These are phyloP conservation scores for Plagodis pulveraria DNA, from an alignment of 2,888 invertebrate genomes.

Conservation along the genomic window DNA sequence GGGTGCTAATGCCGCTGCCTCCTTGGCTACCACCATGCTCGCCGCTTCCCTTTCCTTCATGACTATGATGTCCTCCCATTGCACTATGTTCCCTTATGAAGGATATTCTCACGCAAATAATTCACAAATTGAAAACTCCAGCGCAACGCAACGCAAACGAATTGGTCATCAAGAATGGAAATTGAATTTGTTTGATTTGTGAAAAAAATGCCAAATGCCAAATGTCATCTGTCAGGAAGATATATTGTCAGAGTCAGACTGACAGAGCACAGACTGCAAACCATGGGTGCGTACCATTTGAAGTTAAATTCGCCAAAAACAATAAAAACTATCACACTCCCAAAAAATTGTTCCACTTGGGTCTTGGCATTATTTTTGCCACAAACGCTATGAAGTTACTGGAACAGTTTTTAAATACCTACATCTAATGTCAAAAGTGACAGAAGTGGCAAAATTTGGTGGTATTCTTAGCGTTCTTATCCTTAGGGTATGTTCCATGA, in stretches of 20 bases:
- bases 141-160: constrained; percentile 20
- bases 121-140: constrained; percentile 28
- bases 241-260: not conserved
- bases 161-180: constrained; percentile 3
- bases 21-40: constrained; percentile 52
- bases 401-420: too few relatives aligned
- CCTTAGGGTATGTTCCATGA: too few relatives aligned
- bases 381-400: too few relatives aligned
- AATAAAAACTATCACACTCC: too few relatives aligned
- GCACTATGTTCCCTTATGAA: constrained; percentile 5
- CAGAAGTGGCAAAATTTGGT: too few relatives aligned
- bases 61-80: constrained; percentile 76
- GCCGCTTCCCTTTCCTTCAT: constrained; percentile 55
- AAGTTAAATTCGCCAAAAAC: too few relatives aligned
- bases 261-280: too few relatives aligned
- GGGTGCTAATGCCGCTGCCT: constrained; percentile 70
- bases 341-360: too few relatives aligned
- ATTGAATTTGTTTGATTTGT: not conserved
- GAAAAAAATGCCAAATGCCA: not conserved
- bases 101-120: constrained; percentile 2
- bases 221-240: not conserved
- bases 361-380: too few relatives aligned
- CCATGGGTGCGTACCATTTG: too few relatives aligned
- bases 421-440: too few relatives aligned
- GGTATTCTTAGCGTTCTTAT: too few relatives aligned